Evolutionary conservation across 1,140 invertebrate species (phyloP).

Genomic region (Copidosoma floridanum): DNA sequence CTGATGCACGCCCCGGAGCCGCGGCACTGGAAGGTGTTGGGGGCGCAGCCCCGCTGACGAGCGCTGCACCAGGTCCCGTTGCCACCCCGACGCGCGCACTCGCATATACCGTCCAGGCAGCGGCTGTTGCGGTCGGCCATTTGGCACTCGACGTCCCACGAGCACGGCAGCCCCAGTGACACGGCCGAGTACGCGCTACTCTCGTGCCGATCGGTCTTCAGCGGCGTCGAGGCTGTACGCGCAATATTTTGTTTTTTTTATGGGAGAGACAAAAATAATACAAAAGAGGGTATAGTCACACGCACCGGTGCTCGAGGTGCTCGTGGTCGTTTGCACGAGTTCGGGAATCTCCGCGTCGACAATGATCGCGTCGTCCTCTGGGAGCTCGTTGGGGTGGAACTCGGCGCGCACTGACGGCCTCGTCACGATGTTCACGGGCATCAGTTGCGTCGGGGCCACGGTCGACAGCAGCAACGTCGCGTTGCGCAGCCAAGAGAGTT

Average conservation of each 20-base stretch:
- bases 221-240: constrained; percentile 16
- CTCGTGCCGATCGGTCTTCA: constrained; percentile 52
- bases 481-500: constrained; percentile 51
- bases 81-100: constrained; percentile 65
- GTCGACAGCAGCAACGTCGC: constrained; percentile 43
- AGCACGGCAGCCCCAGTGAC: constrained; percentile 74
- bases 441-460: constrained; percentile 34
- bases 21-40: constrained; percentile 81
- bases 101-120: constrained; percentile 76
- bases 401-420: constrained; percentile 36
- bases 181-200: constrained; percentile 61
- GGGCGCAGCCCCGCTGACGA: constrained; percentile 70
- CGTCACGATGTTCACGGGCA: constrained; percentile 45
- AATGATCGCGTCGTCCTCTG: constrained; percentile 47
- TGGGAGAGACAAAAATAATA: too few species aligned
- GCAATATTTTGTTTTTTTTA: too few species aligned
- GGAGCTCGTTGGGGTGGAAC: constrained; percentile 40
- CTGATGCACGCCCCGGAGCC: constrained; percentile 83
- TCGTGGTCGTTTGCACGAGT: constrained; percentile 32
- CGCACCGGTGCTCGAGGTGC: constrained; percentile 24
- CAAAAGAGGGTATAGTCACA: too few species aligned
- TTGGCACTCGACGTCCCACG: constrained; percentile 75
- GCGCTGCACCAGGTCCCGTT: constrained; percentile 65
- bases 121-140: constrained; percentile 73
- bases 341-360: constrained; percentile 48